Evolutionary conservation across 1,140 invertebrate species (phyloP).

Genomic region (Aethina tumida): DNA sequence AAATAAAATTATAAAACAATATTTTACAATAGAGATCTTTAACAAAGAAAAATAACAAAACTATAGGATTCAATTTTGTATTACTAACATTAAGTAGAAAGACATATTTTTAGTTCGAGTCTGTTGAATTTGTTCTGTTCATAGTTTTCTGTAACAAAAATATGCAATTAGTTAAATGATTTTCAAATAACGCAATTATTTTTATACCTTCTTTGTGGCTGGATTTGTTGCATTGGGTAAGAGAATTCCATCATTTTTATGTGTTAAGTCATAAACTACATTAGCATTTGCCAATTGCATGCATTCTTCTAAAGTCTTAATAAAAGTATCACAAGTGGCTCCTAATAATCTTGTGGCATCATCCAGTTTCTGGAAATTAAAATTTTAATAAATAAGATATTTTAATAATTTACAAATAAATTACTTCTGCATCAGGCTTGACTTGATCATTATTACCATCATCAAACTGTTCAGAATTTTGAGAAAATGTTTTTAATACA

Average conservation of each 20-base stretch:
- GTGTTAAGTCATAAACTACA: slow-evolving; percentile 37
- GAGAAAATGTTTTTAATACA: too few species aligned
- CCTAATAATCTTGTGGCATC: slow-evolving; percentile 63
- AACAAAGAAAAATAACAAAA: too few species aligned
- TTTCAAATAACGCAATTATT: not conserved
- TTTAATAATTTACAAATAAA: too few species aligned
- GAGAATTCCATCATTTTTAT: slow-evolving; percentile 31
- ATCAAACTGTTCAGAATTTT: slow-evolving; percentile 47
- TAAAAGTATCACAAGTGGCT: slow-evolving; percentile 76
- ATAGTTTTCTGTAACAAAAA: slow-evolving; percentile 14
- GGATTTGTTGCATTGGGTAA: slow-evolving; percentile 24
- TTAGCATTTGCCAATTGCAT: slow-evolving; percentile 54
- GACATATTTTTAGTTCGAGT: slow-evolving; percentile 3
- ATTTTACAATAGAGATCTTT: too few species aligned
- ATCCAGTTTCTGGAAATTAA: slow-evolving; percentile 61
- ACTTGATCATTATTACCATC: slow-evolving; percentile 53
- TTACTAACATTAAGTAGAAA: too few species aligned
- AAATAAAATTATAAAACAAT: too few species aligned
- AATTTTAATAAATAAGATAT: slow-evolving; percentile 12
- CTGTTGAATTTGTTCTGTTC: slow-evolving; percentile 14
- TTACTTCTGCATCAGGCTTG: slow-evolving; percentile 19
- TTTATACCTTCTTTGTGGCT: slow-evolving; percentile 24
- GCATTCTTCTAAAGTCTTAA: slow-evolving; percentile 69
- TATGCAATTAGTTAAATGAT: slow-evolving; percentile 2
- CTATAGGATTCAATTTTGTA: too few species aligned